phyloP scores from a whole-genome alignment of 2,888 invertebrate genomes.

The Archips xylosteana region DNA sequence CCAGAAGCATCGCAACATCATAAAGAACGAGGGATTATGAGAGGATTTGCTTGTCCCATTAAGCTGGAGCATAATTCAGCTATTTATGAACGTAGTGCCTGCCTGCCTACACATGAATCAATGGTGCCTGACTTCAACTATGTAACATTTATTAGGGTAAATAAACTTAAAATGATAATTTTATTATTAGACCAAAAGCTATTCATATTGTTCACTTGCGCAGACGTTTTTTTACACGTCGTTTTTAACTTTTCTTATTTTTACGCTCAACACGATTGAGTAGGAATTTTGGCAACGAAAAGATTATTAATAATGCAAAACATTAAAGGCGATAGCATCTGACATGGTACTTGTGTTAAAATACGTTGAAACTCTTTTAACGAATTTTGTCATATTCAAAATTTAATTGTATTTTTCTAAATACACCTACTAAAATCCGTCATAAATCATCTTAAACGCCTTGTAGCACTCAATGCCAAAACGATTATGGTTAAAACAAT shows the following conservation, averaged over 20 bases:
- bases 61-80: conserved; percentile 9
- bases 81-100: conserved; percentile 4
- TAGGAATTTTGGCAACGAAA: conserved; percentile 23
- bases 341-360: conserved; percentile 23
- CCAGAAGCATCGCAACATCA: not conserved
- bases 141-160: not conserved
- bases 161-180: not conserved
- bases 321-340: conserved; percentile 25
- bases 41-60: conserved; percentile 10
- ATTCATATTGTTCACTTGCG: not conserved
- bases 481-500: not conserved
- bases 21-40: conserved; percentile 4
- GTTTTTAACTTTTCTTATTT: conserved; percentile 12
- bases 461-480: not conserved
- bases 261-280: conserved; percentile 2
- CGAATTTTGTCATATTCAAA: conserved; percentile 1
- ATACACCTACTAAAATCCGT: not conserved
- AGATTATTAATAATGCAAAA: conserved; percentile 30
- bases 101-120: not conserved
- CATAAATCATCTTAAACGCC: not conserved
- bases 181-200: not conserved
- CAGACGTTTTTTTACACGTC: conserved; percentile 10
- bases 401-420: not conserved
- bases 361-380: conserved; percentile 14
- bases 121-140: not conserved